These are phyloP conservation scores for Hirtodrosophila trivittata DNA, from an alignment of 2,888 invertebrate species.

Conservation along the genomic window DNA sequence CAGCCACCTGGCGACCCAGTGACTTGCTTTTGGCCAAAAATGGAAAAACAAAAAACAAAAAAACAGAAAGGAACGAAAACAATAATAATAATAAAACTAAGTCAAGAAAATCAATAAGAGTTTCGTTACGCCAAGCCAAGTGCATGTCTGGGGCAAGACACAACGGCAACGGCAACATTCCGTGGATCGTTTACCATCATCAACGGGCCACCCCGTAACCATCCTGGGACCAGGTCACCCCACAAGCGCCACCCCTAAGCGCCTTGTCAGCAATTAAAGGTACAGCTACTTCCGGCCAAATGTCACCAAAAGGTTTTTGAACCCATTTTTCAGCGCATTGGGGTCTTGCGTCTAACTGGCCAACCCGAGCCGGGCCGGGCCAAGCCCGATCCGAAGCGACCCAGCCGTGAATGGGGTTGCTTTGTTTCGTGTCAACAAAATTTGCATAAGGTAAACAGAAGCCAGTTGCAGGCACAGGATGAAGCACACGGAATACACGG, in stretches of 20 bases:
- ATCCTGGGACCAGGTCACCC: not conserved
- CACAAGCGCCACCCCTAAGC: conserved; percentile 13
- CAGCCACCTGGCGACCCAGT: conserved; percentile 56
- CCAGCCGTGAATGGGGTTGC: conserved; percentile 24
- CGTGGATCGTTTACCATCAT: not conserved
- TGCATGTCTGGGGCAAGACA: conserved; percentile 51
- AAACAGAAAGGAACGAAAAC: conserved; percentile 26
- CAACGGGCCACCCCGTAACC: conserved; percentile 1
- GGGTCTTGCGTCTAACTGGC: conserved; percentile 7
- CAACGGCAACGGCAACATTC: not conserved
- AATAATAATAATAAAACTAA: conserved; percentile 28
- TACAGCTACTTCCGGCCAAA: conserved; percentile 66
- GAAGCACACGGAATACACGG: conserved; percentile 6
- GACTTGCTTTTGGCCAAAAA: conserved; percentile 53
- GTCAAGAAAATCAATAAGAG: conserved; percentile 62
- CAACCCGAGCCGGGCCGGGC: not conserved
- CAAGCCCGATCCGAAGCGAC: conserved; percentile 1
- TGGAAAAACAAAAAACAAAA: conserved; percentile 30
- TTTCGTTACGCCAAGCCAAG: conserved; percentile 59
- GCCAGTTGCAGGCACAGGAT: conserved; percentile 11
- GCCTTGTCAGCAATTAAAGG: conserved; percentile 59
- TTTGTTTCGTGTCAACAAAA: conserved; percentile 35
- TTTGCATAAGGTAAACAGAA: conserved; percentile 66
- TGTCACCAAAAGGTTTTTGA: conserved; percentile 77
- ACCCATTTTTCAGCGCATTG: conserved; percentile 51